phyloP scores from a whole-genome alignment of 2,888 invertebrate genomes.

The Drosophila nigricruria region DNA sequence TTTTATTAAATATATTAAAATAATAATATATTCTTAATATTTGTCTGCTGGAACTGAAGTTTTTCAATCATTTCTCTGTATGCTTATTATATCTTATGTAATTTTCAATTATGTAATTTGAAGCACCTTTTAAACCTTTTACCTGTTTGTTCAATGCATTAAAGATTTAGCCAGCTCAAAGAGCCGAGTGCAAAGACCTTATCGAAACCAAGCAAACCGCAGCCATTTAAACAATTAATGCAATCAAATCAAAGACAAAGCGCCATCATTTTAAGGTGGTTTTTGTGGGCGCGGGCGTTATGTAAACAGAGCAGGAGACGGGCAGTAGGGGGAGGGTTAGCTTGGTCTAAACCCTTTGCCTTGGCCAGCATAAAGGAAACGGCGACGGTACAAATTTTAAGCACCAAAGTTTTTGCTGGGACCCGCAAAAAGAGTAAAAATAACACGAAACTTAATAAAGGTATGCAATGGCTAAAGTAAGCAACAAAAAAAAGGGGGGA shows the following conservation, averaged over 20 bases:
- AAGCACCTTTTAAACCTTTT: background rate
- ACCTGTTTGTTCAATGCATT: conserved; percentile 1
- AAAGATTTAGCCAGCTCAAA: background rate
- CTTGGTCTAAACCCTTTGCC: conserved; percentile 42
- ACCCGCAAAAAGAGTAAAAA: conserved; percentile 30
- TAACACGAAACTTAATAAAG: conserved; percentile 61
- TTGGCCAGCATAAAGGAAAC: conserved; percentile 30
- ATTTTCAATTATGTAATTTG: background rate
- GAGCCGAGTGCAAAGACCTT: background rate
- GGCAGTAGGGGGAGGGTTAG: background rate
- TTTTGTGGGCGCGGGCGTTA: conserved; percentile 34
- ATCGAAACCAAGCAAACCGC: conserved; percentile 26
- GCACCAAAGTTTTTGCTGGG: conserved; percentile 42
- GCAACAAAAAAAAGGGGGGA: conserved; percentile 38
- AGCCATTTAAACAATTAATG: conserved; percentile 60
- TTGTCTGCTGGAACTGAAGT: background rate
- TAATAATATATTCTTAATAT: background rate
- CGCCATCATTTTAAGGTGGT: conserved; percentile 41
- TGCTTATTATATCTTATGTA: background rate
- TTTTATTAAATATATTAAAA: background rate
- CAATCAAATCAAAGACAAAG: conserved; percentile 64
- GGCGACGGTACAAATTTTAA: conserved; percentile 53
- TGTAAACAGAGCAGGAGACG: conserved; percentile 12
- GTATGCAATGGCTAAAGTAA: conserved; percentile 63
- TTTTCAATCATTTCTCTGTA: background rate